A percentile compares a stretch with the other conserved stretches of the same genome.
Conservation (phyloP, 1,140 invertebrate genomes). For the Heliconius eleuchia region DNA sequence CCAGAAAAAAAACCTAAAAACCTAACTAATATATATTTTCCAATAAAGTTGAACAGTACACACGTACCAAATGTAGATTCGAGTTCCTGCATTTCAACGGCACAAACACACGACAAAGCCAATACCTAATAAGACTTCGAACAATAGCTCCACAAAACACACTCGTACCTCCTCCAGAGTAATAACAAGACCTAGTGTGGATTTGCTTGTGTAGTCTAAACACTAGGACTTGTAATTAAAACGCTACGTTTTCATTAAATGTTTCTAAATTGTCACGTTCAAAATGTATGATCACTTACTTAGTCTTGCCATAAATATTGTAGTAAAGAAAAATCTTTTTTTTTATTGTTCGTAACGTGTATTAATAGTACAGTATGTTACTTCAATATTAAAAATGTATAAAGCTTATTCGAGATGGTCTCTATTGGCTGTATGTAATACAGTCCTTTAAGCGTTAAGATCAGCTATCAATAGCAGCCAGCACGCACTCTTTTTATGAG, state of each 20-base stretch:
- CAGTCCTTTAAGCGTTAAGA: too few relatives aligned
- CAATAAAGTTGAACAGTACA: not conserved
- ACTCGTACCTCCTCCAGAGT: not conserved
- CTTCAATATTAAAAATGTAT: too few relatives aligned
- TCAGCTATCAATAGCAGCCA: too few relatives aligned
- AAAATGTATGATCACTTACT: not conserved
- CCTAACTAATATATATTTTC: not conserved
- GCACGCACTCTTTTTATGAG: too few relatives aligned
- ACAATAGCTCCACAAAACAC: conserved; percentile 5
- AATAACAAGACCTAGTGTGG: conserved; percentile 5
- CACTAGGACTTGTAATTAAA: not conserved
- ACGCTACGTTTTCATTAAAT: not conserved
- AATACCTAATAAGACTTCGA: conserved; percentile 23
- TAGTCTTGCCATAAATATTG: too few relatives aligned
- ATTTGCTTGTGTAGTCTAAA: not conserved
- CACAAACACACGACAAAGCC: not conserved
- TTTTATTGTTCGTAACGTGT: too few relatives aligned
- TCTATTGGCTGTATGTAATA: too few relatives aligned
- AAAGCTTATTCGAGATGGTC: too few relatives aligned
- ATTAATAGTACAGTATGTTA: too few relatives aligned
- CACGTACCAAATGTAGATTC: not conserved
- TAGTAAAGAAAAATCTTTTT: too few relatives aligned
- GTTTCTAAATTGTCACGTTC: not conserved
- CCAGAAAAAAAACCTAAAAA: not conserved
- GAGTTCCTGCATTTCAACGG: not conserved